Conservation (phyloP, 2,797 vertebrate species). For the Hippoglossus hippoglossus region DNA sequence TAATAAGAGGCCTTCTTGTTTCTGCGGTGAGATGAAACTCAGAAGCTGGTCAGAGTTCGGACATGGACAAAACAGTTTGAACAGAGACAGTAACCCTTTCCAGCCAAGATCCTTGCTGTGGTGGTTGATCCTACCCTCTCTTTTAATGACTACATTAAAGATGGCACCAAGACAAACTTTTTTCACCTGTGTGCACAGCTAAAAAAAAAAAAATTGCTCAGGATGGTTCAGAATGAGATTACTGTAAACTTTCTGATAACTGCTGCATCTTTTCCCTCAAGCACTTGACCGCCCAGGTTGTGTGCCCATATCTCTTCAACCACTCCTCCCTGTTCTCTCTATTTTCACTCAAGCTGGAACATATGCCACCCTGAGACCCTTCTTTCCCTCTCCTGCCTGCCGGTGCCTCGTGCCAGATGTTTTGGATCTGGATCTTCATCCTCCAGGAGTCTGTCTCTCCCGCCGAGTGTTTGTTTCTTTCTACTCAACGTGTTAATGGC, state of each 20-base stretch:
- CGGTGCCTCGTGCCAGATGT: not conserved
- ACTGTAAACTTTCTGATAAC: not conserved
- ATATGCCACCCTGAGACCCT: not conserved
- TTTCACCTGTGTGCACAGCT: too few relatives aligned
- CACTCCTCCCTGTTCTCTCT: not conserved
- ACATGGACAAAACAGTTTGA: too few relatives aligned
- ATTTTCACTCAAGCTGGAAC: not conserved
- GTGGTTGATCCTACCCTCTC: not conserved
- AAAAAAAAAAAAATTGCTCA: not conserved
- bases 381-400: not conserved
- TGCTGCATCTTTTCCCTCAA: not conserved
- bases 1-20: not conserved
- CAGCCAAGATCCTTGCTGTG: not conserved
- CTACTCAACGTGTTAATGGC: not conserved
- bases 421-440: slow-evolving; percentile 8
- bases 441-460: not conserved
- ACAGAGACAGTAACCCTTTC: not conserved
- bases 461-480: slow-evolving; percentile 1
- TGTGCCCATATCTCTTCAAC: too few relatives aligned
- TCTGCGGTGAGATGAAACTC: not conserved
- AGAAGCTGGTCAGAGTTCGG: too few relatives aligned
- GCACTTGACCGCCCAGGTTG: not conserved
- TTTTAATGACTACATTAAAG: not conserved
- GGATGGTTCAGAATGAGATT: not conserved
- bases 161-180: not conserved